phyloP scores from a whole-genome alignment of 2,888 invertebrate genomes.

The Standfussiana lucernea region DNA sequence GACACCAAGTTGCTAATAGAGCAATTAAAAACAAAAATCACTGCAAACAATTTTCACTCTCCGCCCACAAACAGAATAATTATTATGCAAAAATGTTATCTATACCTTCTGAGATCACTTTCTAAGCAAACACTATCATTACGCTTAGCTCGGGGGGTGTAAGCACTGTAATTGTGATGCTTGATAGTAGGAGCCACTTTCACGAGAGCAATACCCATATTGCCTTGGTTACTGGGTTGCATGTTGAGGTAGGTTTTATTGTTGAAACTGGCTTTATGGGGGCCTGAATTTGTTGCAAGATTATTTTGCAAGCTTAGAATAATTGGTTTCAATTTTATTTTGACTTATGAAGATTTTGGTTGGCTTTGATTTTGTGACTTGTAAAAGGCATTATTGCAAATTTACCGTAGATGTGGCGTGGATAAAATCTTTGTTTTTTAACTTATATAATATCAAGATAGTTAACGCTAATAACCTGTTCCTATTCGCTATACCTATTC shows the following conservation, averaged over 20 bases:
- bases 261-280: conserved; percentile 9
- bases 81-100: conserved; percentile 65
- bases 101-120: conserved; percentile 69
- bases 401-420: background rate
- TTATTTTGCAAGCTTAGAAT: background rate
- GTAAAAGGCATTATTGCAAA: background rate
- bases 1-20: background rate
- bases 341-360: background rate
- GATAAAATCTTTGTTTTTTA: background rate
- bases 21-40: background rate
- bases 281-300: background rate
- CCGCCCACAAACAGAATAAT: conserved; percentile 48
- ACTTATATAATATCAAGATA: background rate
- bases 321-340: background rate
- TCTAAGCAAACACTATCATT: conserved; percentile 80
- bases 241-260: conserved; percentile 16
- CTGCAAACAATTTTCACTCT: conserved; percentile 33
- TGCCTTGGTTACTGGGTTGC: conserved; percentile 29
- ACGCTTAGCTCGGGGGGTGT: conserved; percentile 70
- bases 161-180: conserved; percentile 74
- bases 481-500: no score
- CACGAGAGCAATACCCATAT: conserved; percentile 51
- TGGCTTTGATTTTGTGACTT: no score
- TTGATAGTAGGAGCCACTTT: conserved; percentile 71
- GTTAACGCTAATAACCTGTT: background rate